phyloP scores from a whole-genome alignment of 1,140 invertebrate genomes.

The Apis laboriosa region DNA sequence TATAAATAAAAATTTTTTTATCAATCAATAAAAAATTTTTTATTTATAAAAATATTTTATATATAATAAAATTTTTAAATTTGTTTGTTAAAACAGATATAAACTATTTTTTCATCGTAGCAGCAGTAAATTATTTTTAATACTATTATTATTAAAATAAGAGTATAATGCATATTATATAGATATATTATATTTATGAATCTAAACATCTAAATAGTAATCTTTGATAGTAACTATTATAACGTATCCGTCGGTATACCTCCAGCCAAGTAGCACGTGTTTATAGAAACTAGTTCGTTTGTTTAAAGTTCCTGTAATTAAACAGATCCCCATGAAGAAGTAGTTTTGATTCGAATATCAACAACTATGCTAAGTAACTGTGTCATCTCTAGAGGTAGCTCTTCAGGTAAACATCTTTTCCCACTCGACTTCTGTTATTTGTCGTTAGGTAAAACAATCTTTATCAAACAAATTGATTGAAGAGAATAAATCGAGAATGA shows the following conservation, averaged over 20 bases:
- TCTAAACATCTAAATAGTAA: not conserved
- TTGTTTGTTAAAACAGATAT: too few relatives aligned
- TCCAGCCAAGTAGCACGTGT: slow-evolving; percentile 48
- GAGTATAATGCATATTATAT: not conserved
- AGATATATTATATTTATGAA: not conserved
- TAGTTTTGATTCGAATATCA: slow-evolving; percentile 45
- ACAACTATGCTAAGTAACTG: not conserved
- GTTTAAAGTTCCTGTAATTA: slow-evolving; percentile 62
- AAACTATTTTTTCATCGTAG: too few relatives aligned
- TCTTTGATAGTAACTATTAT: not conserved
- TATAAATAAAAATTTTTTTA: too few relatives aligned
- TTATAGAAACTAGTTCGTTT: slow-evolving; percentile 48
- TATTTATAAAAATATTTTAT: too few relatives aligned
- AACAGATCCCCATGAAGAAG: slow-evolving; percentile 59
- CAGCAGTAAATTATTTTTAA: too few relatives aligned
- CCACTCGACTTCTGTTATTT: not conserved
- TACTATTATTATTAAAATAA: not conserved
- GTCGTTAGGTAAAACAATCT: slow-evolving; percentile 14
- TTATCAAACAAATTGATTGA: slow-evolving; percentile 22
- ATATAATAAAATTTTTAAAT: too few relatives aligned
- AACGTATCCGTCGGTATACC: slow-evolving; percentile 46
- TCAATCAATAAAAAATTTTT: too few relatives aligned
- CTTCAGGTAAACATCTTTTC: slow-evolving; percentile 14
- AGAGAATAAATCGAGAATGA: slow-evolving; percentile 2
- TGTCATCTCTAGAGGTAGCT: slow-evolving; percentile 4